A percentile compares a stretch with the other conserved stretches of the same genome.
These are phyloP conservation scores for Ceratina calcarata DNA, from an alignment of 1,140 invertebrate species.

Conservation along the genomic window DNA sequence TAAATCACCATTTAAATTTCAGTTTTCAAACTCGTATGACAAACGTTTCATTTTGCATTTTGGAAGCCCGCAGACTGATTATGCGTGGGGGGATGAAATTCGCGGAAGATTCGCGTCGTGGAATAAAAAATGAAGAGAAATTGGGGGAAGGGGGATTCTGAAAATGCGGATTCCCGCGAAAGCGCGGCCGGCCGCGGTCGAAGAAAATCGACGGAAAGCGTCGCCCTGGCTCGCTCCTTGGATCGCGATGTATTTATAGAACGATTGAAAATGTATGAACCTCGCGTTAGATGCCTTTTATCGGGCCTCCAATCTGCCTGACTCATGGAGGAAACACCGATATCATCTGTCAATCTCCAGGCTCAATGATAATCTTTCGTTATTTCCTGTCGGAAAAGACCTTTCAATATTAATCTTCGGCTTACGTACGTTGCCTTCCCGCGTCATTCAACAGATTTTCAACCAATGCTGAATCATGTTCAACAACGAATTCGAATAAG, in stretches of 20 bases:
- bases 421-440: neutral
- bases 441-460: too few relatives aligned
- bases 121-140: neutral
- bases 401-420: neutral
- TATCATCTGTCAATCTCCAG: conserved; percentile 19
- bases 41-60: too few relatives aligned
- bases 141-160: conserved; percentile 27
- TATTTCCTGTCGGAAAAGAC: neutral
- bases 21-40: too few relatives aligned
- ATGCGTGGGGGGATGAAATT: neutral
- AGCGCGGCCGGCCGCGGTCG: neutral
- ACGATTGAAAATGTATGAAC: conserved; percentile 64
- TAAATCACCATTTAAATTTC: too few relatives aligned
- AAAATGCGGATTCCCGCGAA: conserved; percentile 32
- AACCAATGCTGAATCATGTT: too few relatives aligned
- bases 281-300: conserved; percentile 56
- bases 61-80: too few relatives aligned
- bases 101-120: neutral
- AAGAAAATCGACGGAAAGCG: conserved; percentile 6
- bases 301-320: conserved; percentile 43
- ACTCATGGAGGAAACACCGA: conserved; percentile 38
- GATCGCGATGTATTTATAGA: conserved; percentile 54
- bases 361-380: neutral
- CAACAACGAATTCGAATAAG: too few relatives aligned
- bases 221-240: conserved; percentile 17